Percentiles rank a stretch among this genome's conserved stretches.
These are phyloP conservation scores for Phrynosoma platyrhinos DNA, from an alignment of 2,113 vertebrate species.

Conservation along the genomic window DNA sequence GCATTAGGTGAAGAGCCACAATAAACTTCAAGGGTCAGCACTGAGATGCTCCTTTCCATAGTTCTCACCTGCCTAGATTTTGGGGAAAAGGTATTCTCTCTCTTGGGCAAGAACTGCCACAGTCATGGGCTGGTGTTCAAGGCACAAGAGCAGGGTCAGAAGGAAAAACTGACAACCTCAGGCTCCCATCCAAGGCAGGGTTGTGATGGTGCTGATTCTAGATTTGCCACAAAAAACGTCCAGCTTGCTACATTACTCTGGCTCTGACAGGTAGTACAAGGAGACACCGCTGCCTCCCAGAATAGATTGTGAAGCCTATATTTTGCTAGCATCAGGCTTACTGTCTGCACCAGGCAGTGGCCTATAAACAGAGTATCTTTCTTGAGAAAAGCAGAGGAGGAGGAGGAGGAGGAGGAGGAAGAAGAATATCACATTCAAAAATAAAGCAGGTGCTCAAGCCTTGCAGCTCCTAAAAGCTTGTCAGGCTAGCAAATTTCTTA, in stretches of 20 bases:
- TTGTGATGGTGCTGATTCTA: too few relatives aligned
- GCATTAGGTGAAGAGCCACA: too few relatives aligned
- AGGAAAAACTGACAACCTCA: background rate
- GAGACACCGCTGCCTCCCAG: background rate
- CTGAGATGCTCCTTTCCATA: background rate
- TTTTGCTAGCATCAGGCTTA: conserved; percentile 11
- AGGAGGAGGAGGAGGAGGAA: too few relatives aligned
- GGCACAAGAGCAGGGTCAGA: background rate
- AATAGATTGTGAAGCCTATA: background rate
- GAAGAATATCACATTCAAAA: too few relatives aligned
- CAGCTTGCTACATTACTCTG: background rate
- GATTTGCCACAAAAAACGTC: too few relatives aligned
- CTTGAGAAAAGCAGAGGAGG: conserved; percentile 46
- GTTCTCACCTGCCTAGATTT: background rate
- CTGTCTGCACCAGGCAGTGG: conserved; percentile 37
- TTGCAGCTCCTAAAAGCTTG: too few relatives aligned
- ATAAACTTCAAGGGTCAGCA: too few relatives aligned
- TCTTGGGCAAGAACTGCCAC: too few relatives aligned
- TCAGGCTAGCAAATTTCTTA: too few relatives aligned
- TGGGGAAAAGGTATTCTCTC: too few relatives aligned
- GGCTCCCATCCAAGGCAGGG: too few relatives aligned
- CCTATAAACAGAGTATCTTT: conserved; percentile 50
- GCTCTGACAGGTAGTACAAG: background rate
- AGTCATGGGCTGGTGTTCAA: background rate
- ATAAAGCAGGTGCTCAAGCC: too few relatives aligned